Evolutionary conservation across 2,888 invertebrate species (phyloP).

Genomic region (Acheta domesticus): DNA sequence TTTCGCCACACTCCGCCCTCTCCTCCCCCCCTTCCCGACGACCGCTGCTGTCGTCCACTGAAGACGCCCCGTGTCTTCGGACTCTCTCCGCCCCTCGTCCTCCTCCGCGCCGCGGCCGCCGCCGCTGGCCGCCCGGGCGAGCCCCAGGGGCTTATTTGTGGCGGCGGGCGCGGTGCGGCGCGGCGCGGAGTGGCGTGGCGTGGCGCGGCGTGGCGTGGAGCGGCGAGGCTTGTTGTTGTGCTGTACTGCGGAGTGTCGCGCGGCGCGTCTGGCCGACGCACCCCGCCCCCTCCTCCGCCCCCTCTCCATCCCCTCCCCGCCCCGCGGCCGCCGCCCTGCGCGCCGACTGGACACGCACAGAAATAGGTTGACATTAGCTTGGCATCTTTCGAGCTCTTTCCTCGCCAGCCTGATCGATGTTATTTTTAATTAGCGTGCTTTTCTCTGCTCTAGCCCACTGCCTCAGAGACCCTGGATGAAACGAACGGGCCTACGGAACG

Average conservation of each 20-base stretch:
- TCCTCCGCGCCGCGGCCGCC: neutral
- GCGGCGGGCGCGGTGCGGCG: neutral
- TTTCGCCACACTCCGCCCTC: no score
- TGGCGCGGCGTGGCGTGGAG: neutral
- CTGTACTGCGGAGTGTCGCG: neutral
- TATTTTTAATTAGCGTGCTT: constrained; percentile 7
- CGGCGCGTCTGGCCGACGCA: neutral
- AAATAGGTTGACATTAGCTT: constrained; percentile 18
- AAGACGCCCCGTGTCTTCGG: no score
- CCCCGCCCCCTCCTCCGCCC: neutral
- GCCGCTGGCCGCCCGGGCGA: neutral
- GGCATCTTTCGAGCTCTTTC: constrained; percentile 18
- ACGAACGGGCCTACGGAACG: neutral
- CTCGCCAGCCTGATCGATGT: constrained; percentile 7
- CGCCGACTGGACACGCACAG: neutral
- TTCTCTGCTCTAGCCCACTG: neutral
- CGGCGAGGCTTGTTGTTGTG: neutral
- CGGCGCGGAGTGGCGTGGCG: neutral
- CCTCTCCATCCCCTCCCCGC: neutral
- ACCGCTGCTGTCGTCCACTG: no score
- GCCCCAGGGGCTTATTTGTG: neutral
- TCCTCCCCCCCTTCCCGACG: no score
- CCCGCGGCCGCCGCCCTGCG: neutral
- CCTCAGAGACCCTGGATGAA: constrained; percentile 18
- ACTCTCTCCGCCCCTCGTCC: no score